Percentiles rank a stretch among this genome's conserved stretches.
phyloP scores from a whole-genome alignment of 2,113 vertebrate genomes.

The Halcyon senegalensis region DNA sequence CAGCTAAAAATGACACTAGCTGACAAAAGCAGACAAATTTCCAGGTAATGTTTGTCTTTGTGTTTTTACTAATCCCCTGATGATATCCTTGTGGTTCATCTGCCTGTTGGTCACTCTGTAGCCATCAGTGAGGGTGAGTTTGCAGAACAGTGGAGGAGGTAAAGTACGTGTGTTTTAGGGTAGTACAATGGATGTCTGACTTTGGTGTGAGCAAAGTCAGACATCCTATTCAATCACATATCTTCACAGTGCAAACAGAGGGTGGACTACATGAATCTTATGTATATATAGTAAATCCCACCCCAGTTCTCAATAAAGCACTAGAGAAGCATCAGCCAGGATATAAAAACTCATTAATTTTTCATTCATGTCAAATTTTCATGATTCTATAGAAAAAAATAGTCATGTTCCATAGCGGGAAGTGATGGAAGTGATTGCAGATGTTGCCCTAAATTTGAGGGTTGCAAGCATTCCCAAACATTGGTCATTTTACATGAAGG shows the following conservation, averaged over 20 bases:
- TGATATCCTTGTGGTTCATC: neutral
- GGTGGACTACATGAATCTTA: neutral
- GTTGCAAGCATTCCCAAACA: neutral
- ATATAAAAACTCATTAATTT: neutral
- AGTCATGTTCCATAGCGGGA: accelerated
- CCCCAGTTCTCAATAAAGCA: neutral
- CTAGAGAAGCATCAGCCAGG: neutral
- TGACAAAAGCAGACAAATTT: neutral
- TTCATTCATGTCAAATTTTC: neutral
- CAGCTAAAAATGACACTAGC: neutral
- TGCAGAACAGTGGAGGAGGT: neutral
- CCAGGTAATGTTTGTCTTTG: neutral
- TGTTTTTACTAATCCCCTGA: neutral
- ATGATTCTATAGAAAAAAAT: neutral
- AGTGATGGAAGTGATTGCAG: neutral
- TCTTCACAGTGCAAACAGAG: neutral
- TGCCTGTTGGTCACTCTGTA: neutral
- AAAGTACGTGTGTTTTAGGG: neutral
- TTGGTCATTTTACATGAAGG: neutral
- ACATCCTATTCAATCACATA: neutral
- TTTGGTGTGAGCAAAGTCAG: neutral
- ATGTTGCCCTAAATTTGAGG: neutral
- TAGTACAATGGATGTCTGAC: neutral
- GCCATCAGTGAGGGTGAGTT: neutral
- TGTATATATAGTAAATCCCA: neutral